Evolutionary conservation across 2,888 invertebrate species (phyloP).

Genomic region (Graphium colonna): DNA sequence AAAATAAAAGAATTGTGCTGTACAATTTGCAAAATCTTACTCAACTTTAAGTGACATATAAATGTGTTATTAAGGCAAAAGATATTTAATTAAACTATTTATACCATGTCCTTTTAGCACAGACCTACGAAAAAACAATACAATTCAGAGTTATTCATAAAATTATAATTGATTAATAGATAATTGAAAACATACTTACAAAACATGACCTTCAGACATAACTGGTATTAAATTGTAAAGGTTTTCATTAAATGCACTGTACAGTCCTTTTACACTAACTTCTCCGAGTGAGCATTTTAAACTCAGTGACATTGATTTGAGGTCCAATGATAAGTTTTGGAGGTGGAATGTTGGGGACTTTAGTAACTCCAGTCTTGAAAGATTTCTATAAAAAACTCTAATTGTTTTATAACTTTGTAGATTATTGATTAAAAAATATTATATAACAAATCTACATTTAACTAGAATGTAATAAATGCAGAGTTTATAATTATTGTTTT

Average conservation of each 20-base stretch:
- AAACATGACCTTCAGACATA: slow-evolving; percentile 68
- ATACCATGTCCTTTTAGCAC: background rate
- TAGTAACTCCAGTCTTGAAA: slow-evolving; percentile 60
- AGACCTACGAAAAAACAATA: slow-evolving; percentile 2
- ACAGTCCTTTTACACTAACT: slow-evolving; percentile 64
- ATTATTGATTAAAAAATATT: too few species aligned
- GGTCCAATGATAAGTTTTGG: slow-evolving; percentile 57
- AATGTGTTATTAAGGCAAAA: too few species aligned
- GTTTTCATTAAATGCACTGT: slow-evolving; percentile 73
- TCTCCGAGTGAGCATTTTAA: slow-evolving; percentile 68
- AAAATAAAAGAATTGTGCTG: too few species aligned
- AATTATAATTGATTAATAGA: background rate
- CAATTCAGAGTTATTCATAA: slow-evolving; percentile 3
- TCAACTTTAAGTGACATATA: too few species aligned
- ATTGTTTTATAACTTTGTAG: too few species aligned
- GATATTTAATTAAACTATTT: slow-evolving; percentile 2
- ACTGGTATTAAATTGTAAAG: slow-evolving; percentile 71
- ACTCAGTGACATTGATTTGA: slow-evolving; percentile 63
- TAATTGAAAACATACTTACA: slow-evolving; percentile 50
- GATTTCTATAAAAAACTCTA: slow-evolving; percentile 49
- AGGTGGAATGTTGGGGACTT: slow-evolving; percentile 69
- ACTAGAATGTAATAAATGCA: too few species aligned
- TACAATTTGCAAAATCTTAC: too few species aligned
- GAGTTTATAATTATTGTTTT: too few species aligned
- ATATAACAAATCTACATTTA: too few species aligned